Percentiles rank a stretch among this genome's conserved stretches.
Conservation (phyloP, 2,113 vertebrate genomes). For the Leucoraja erinaceus region DNA sequence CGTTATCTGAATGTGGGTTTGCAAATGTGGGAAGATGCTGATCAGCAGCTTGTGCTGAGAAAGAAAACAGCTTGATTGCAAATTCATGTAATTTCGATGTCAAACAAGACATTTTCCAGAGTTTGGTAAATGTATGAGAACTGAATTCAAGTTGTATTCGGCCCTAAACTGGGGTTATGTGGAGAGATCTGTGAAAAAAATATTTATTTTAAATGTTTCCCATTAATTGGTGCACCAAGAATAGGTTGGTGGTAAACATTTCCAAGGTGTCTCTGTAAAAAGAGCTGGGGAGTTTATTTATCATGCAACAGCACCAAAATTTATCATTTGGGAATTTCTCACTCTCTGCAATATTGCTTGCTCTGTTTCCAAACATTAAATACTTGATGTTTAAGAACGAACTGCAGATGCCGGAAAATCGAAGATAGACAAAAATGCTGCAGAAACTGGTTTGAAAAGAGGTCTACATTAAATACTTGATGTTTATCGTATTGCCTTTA, state of each 20-base stretch:
- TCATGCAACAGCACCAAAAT: neutral
- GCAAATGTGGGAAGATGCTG: slow-evolving; percentile 12
- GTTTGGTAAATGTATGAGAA: neutral
- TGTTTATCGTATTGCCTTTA: neutral
- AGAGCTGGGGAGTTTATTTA: neutral
- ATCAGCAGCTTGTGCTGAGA: neutral
- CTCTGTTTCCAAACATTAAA: neutral
- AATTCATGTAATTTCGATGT: neutral
- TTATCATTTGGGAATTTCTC: neutral
- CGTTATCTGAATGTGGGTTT: neutral
- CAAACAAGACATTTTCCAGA: neutral
- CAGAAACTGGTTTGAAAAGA: no score
- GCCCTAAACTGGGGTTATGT: neutral
- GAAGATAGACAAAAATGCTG: no score
- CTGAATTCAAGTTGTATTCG: neutral
- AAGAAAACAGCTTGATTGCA: neutral
- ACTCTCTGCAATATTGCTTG: neutral
- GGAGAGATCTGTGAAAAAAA: no score
- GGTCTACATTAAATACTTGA: neutral
- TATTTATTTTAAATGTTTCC: neutral
- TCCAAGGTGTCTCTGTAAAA: neutral
- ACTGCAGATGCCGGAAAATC: no score
- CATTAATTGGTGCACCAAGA: neutral
- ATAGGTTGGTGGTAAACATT: neutral
- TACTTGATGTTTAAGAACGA: neutral